Base-by-base conservation (phyloP, 2,113 vertebrate species). In the Furnarius figulus region DNA sequence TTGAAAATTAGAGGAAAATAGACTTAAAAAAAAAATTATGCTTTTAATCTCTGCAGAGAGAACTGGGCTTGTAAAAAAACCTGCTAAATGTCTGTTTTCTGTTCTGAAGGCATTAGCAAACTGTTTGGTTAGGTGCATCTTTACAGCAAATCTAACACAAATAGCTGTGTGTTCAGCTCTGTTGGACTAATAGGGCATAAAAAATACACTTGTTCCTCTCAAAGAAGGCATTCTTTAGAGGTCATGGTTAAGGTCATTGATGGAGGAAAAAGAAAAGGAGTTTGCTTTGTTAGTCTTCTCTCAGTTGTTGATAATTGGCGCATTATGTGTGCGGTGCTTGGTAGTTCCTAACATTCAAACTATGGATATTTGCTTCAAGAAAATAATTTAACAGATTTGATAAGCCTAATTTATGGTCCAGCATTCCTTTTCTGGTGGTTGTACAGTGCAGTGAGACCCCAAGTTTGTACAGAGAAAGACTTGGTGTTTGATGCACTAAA, bases 111-210 rank as follows among this genome's bases (percentile, higher is more conserved):
- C 90, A 46, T 93, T 90, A 94, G 46, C 76, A 93, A 84, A 87
- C 68, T 81, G 37, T 93, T 95, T 88, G 79, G 61, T 55, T 96
- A 96, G 95, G 78, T 94, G 79, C 93, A 88, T 96, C 93, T 93
- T 90, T 68, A 84, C 87, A 94, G 90, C 78, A 89, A 67, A 73
- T 91, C 82, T 93, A 80, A 85, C 94, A 96, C 96, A 95, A 95
- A 90, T 89, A 93, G 78, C 79, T 96, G 74, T 96, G 91, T 97
- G 85, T 96, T 95, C 72, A 68, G 72, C 78, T 88, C 72, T 85
- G 50, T 75, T 91, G 92, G 73, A 96, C 88, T 96, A 97, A 94
- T 72, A 96, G 95, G 95, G 96, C 97, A 62, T 96, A 89, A 97
- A 89, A 94, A 95, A 97, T 94, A 77, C n/a, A 42, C 86, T 96